Base-by-base conservation (phyloP, 2,797 vertebrate genomes). In the Halcyon badia region DNA sequence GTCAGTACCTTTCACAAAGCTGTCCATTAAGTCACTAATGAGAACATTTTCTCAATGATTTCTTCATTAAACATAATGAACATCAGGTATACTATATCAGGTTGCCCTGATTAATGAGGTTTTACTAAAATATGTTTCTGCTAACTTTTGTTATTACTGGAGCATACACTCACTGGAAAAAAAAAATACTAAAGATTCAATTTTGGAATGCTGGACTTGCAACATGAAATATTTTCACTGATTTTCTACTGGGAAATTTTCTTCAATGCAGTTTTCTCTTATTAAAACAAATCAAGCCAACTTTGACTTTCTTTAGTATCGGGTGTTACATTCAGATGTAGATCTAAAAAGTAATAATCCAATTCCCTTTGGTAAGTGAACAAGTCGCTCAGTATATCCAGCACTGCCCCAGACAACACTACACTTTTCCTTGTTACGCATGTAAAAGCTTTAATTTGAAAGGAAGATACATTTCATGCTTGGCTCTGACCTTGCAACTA, bases 61-160 rank as follows among this genome's bases (percentile, higher is more conserved):
- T 91, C 79, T 91, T 91, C 79, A 86, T 89, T 94, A 91, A 91
- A 83, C 90, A 20, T 90, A 92, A 87, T 39, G 60, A 89, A 72
- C 41, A 57, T 95, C 87, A 80, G 60, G 57, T 87, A 93, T 39
- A 52, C 44, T 54, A 1, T 56, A 94, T 80, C 88, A 80, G 70
- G 84, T 70, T 90, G 60, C 81, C 1, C 4, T 58, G 79, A 91
- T 90, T 91, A 94, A 94, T 76, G 72, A 91, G 89, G 94, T 85
- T 94, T 95, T 93, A 85, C 58, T 86, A 51, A 91, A 91, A 78
- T 57, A 48, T 44, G 79, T 93, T 94, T 78, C 89, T 91, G 44
- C 87, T 94, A 81, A 83, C 41, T 91, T 83, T 69, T 96, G 82
- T 94, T 94, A 90, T 87, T 94, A 58, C 58, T 97, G 94, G 91